Conservation (phyloP, 2,888 invertebrate genomes). For the Pseudococcus jackbeardsleyi region DNA sequence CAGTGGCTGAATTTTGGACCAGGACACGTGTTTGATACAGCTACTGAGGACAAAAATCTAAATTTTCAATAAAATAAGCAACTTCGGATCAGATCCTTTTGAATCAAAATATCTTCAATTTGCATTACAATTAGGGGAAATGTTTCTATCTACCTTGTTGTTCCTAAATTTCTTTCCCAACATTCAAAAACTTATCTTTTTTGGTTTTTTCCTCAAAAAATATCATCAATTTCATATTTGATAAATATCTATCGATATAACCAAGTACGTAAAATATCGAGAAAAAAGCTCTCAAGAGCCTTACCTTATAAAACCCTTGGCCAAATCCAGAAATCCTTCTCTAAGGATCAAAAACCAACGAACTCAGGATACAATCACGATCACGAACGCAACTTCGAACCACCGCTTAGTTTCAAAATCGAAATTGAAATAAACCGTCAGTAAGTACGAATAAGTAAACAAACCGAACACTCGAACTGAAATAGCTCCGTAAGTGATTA, state of each 20-base stretch:
- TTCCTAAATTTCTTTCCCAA: no score
- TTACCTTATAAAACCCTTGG: not conserved
- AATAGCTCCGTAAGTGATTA: not conserved
- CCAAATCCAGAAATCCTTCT: not conserved
- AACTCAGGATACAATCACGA: not conserved
- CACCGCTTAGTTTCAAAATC: not conserved
- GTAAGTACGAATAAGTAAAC: not conserved
- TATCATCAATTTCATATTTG: not conserved
- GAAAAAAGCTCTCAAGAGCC: not conserved
- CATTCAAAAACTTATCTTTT: not conserved
- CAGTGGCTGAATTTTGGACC: no score
- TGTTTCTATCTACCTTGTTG: no score
- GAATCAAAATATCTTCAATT: no score
- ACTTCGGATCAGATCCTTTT: no score
- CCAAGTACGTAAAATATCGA: not conserved
- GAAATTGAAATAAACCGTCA: not conserved
- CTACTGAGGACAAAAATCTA: no score
- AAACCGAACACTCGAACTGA: not conserved
- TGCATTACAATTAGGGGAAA: no score
- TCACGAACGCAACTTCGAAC: slow-evolving; percentile 7
- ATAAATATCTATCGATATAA: not conserved
- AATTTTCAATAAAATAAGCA: no score
- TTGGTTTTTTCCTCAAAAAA: not conserved
- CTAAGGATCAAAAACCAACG: not conserved
- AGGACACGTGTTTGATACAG: no score